Base-by-base conservation (phyloP, 2,113 vertebrate species). In the Labeo catla region DNA sequence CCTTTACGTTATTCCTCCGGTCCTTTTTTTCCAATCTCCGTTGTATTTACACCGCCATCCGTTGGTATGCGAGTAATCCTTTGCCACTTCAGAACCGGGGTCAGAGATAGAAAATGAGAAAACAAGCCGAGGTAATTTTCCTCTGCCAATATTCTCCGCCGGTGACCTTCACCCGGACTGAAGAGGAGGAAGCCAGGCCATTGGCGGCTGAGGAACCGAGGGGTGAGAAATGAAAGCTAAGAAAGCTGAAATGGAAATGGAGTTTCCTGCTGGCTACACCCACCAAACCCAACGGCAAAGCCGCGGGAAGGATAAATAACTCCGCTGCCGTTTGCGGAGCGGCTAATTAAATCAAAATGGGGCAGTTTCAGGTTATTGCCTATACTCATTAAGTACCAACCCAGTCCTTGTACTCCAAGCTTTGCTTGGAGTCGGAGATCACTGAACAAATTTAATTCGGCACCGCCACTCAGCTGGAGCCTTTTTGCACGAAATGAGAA, bases 341-440 rank as follows among this genome's bases (percentile, higher is more conserved):
- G 65, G 88, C 88, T 93, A 92, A 94, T 94, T 92, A 89, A 93
- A 93, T 94, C 81, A 91, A 84, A 87, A 90, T 83, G 76, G 88
- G 85, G 86, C 89, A 91, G 89, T 91, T 93, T 92, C 91, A 91
- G 91, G 86, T 89, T 90, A 90, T 92, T 92, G 76, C 81, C 52
- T 87, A 70, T 83, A 81, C 86, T 76, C 87, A 84, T 87, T 89
- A 89, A 89, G 76, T 87, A 87, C 63, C 70, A 72, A 73, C 28
- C 34, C 84, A 59, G 39, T 81, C 23, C 21, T 65, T 10, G 45
- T 87, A 76, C 81, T 89, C 72, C 49, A 68, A 83, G 82, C 73
- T 57, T 89, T 59, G 85, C 54, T 72, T 65, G 45, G 57, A 66
- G 61, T 70, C 63, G 70, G 16, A 82, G 61, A 88, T 88, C 80